Base-by-base conservation (phyloP, 2,797 vertebrate genomes). In the Paratrypauchen microcephalus region DNA sequence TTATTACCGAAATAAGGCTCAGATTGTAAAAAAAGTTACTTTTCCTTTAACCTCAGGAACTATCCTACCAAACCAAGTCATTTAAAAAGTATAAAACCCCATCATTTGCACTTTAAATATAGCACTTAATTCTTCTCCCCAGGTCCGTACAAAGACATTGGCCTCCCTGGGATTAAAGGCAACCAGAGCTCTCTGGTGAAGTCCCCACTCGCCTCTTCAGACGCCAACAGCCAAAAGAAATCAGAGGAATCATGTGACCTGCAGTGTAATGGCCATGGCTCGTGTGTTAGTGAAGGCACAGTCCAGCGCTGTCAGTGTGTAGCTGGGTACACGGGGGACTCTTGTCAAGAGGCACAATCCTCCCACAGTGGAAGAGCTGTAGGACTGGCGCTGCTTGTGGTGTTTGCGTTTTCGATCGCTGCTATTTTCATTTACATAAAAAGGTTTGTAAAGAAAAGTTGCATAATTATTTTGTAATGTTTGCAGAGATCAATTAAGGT, bases 291-390 rank as follows among this genome's bases (percentile, higher is more conserved):
- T 0, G 90, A 92, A 41, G 91, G 85, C 0, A 78, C 81, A 19
- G 72, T 23, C 24, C 80, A 78, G 9, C 89, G 6, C 2, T 98
- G 96, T 65, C 88, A 83, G 68, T 98, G 96, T 0, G 2, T 54
- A 11, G 18, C 81, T 19, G 95, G 93, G 9, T 96, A 94, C 39
- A 86, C 70, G 0, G 95, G 96, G 0, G 86, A 93, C 68, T 93
- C 88, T 74, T 99, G 97, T 1, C 91, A 96, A 74, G 91, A 92
- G 39, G 56, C 39, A 0, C 75, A 81, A 30, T 63, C 76, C 1
- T 52, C 69, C 13, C 56, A 11, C 0, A 68, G 80, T 0, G 84
- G 86, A 0, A 87, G 78, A 8, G 90, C 90, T 0, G 54, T 93
- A 0, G 55, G 84, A 24, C 75, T 98, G n/a, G 88, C 90, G 0